These are phyloP conservation scores for Drosophila azteca DNA, from an alignment of 1,140 invertebrate genomes.

Conservation along the genomic window DNA sequence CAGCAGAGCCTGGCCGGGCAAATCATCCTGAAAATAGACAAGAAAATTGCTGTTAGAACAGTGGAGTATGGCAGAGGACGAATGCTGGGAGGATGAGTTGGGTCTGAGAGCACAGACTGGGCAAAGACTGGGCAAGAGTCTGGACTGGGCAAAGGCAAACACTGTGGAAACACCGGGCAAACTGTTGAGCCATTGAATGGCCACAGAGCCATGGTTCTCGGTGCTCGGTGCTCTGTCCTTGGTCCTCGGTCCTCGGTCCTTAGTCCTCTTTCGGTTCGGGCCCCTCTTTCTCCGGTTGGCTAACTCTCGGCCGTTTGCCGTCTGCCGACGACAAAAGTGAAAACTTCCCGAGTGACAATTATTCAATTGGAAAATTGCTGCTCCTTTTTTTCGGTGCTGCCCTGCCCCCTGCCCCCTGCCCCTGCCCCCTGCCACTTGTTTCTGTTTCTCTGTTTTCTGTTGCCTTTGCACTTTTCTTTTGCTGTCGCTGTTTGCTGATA, in stretches of 20 bases:
- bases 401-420: too few relatives aligned
- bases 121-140: conserved; percentile 56
- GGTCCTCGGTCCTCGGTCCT: not conserved
- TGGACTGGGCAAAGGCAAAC: conserved; percentile 60
- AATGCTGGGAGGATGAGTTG: not conserved
- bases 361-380: conserved; percentile 81
- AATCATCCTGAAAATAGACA: conserved; percentile 90
- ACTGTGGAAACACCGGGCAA: conserved; percentile 68
- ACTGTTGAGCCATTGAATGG: conserved; percentile 79
- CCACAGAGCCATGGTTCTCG: conserved; percentile 43
- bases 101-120: conserved; percentile 13
- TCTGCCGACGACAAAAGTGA: conserved; percentile 66
- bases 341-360: conserved; percentile 79
- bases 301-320: conserved; percentile 26
- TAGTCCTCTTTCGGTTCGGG: not conserved
- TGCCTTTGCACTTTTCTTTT: conserved; percentile 10
- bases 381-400: conserved; percentile 34
- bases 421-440: too few relatives aligned
- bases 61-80: conserved; percentile 1
- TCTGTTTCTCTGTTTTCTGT: conserved; percentile 9
- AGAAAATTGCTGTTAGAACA: conserved; percentile 80
- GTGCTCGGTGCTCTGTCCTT: not conserved
- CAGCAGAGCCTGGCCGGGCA: conserved; percentile 92
- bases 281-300: conserved; percentile 41
- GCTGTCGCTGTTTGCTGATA: conserved; percentile 18